phyloP scores from a whole-genome alignment of 2,113 vertebrate genomes.

The Xyliphius kryptos region DNA sequence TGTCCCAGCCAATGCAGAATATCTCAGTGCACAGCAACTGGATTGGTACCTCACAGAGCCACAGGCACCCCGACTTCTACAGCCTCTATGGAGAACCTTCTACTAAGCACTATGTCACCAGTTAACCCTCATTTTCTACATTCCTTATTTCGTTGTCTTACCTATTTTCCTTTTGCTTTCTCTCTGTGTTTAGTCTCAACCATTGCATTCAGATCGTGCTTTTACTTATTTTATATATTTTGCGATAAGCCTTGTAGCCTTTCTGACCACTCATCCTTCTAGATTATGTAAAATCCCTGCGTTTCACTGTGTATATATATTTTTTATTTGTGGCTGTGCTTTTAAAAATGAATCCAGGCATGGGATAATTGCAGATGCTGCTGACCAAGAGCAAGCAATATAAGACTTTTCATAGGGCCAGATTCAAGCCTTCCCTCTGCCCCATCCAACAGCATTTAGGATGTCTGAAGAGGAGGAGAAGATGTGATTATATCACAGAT shows the following conservation, averaged over 20 bases:
- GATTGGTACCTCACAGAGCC: constrained; percentile 87
- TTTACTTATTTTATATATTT: too few species aligned
- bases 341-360: constrained; percentile 39
- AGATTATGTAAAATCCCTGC: constrained; percentile 17
- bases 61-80: constrained; percentile 90
- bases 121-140: constrained; percentile 63
- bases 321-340: constrained; percentile 15
- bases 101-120: constrained; percentile 91
- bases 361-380: constrained; percentile 37
- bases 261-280: too few species aligned
- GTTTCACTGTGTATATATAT: constrained; percentile 8
- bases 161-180: constrained; percentile 7
- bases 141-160: background rate
- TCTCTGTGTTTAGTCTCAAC: background rate
- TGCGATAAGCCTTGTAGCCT: too few species aligned
- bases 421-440: constrained; percentile 12
- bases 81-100: constrained; percentile 88
- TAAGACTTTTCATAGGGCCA: constrained; percentile 20
- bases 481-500: constrained; percentile 3
- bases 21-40: constrained; percentile 89
- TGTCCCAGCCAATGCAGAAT: constrained; percentile 86
- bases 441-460: constrained; percentile 24
- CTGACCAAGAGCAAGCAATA: constrained; percentile 32
- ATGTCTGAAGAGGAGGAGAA: constrained; percentile 7
- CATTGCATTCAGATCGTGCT: background rate